phyloP scores from a whole-genome alignment of 1,140 invertebrate species.

The Luehdorfia chinensis region DNA sequence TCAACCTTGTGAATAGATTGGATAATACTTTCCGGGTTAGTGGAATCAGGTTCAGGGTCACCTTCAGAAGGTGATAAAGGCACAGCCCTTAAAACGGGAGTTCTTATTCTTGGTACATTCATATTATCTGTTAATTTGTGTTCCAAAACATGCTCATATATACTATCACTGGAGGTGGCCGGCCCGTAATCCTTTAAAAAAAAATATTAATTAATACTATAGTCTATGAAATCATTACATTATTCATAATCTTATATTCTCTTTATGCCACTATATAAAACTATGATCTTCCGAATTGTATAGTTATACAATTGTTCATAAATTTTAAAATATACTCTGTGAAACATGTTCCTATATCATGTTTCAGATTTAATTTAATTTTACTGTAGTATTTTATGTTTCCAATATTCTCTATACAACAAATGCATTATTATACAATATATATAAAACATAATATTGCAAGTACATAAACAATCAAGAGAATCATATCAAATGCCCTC shows the following conservation, averaged over 20 bases:
- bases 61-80: slow-evolving; percentile 53
- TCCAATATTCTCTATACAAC: slow-evolving; percentile 7
- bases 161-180: slow-evolving; percentile 72
- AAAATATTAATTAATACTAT: slow-evolving; percentile 10
- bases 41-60: slow-evolving; percentile 69
- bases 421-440: slow-evolving; percentile 39
- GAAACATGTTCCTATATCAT: too few species aligned
- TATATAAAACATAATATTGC: slow-evolving; percentile 33
- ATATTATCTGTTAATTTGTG: slow-evolving; percentile 69
- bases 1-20: slow-evolving; percentile 62
- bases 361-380: not conserved
- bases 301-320: too few species aligned
- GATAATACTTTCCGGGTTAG: slow-evolving; percentile 68
- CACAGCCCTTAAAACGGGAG: slow-evolving; percentile 60
- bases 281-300: too few species aligned
- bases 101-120: slow-evolving; percentile 62
- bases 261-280: too few species aligned
- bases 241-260: too few species aligned
- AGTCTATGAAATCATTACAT: too few species aligned
- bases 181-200: slow-evolving; percentile 73
- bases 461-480: slow-evolving; percentile 5
- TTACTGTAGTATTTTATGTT: slow-evolving; percentile 3
- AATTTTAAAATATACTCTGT: slow-evolving; percentile 8
- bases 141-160: slow-evolving; percentile 66
- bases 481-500: slow-evolving; percentile 19